Base-by-base conservation (phyloP, 92 coral and sea anemone genomes). In the Porites divaricata region DNA sequence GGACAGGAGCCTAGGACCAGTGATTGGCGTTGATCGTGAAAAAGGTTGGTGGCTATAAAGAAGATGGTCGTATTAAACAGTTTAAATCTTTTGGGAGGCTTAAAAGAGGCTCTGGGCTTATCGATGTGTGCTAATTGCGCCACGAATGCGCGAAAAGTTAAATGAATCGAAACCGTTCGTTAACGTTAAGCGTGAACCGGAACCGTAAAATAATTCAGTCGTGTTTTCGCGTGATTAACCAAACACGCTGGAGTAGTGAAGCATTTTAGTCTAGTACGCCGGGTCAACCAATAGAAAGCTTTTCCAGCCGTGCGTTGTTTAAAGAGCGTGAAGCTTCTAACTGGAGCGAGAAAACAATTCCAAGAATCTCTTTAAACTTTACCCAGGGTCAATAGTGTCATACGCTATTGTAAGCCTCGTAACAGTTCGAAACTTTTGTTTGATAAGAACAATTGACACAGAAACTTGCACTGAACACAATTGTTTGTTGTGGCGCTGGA, bases 291-390 rank as follows among this genome's bases (percentile, higher is more conserved):
- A 62, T 71, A 19, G 8, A 14, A 24, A 9, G 76, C 17, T n/a
- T 56, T 9, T 59, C 8, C 8, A 19, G 23, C 2, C 24, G 23
- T 12, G 11, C 25, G 24, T 52, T 72, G 9, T 72, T 51, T 8
- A 48, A 9, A 61, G 51, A 16, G 86, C 79, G 59, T 80, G 62
- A 56, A 69, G 41, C 21, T n/a, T 25, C 14, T 82, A 24, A 72
- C 71, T 48, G 86, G 45, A 20, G 78, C 52, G 63, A 63, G 75
- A 52, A 72, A 82, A 64, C 49, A 82, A 82, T 82, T 82, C 52
- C 1, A 82, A 82, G 73, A 48, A 82, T 71, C 41, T 62, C 50
- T 22, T 59, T 82, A 78, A 59, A 71, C 79, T 70, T 71, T 72
- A 15, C 71, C 41, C 45, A 35, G 45, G 45, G 45, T 35, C 45